Conservation (phyloP, 2,888 invertebrate species). For the Nasonovia ribisnigri region DNA sequence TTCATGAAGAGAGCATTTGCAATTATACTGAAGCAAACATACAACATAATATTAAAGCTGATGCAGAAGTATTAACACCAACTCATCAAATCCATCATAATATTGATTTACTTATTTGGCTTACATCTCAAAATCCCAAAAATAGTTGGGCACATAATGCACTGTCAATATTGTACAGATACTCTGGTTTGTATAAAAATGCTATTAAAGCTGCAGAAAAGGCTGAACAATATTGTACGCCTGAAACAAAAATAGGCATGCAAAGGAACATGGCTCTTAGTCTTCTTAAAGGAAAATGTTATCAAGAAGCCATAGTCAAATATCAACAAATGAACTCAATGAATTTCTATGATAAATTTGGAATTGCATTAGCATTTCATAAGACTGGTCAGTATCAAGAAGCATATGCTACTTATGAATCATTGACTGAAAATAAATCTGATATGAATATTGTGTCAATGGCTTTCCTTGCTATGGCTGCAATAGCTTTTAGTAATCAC, state of each 20-base stretch:
- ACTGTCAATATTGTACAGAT: constrained; percentile 40
- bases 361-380: constrained; percentile 44
- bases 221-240: constrained; percentile 21
- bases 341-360: constrained; percentile 40
- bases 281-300: constrained; percentile 32
- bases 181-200: constrained; percentile 28
- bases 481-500: constrained; percentile 28
- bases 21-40: constrained; percentile 34
- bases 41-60: background rate
- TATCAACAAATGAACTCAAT: background rate
- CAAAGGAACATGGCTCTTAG: constrained; percentile 45
- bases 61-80: background rate
- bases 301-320: constrained; percentile 18
- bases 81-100: constrained; percentile 29
- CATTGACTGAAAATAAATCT: constrained; percentile 11
- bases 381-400: constrained; percentile 44
- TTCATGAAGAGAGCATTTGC: constrained; percentile 50
- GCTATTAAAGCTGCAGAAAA: constrained; percentile 2
- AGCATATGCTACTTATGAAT: constrained; percentile 39
- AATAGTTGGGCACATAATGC: constrained; percentile 56
- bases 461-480: constrained; percentile 54
- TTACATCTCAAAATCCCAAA: constrained; percentile 34
- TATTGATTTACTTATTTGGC: constrained; percentile 53
- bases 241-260: background rate
- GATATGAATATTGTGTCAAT: constrained; percentile 21